These are phyloP conservation scores for Neoniphon sammara DNA, from an alignment of 2,797 vertebrate genomes.

Conservation along the genomic window DNA sequence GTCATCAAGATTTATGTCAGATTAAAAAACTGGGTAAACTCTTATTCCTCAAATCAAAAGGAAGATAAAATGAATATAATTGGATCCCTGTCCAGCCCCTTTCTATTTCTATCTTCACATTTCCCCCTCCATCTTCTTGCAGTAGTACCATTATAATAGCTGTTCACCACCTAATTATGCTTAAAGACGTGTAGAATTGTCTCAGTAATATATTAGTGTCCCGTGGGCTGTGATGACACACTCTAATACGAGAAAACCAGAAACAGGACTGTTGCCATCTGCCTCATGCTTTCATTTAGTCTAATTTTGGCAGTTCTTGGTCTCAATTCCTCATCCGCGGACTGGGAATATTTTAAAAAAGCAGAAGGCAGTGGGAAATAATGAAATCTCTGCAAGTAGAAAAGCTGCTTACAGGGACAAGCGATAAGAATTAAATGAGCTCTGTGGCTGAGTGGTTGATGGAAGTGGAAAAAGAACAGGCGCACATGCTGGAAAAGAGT, in stretches of 20 bases:
- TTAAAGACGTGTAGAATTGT: conserved; percentile 27
- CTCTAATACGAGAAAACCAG: conserved; percentile 22
- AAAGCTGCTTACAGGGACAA: conserved; percentile 17
- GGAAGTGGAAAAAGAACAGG: neutral
- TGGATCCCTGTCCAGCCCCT: too few relatives aligned
- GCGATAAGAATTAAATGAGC: conserved; percentile 1
- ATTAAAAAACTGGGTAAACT: too few relatives aligned
- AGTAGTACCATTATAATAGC: neutral
- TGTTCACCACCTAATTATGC: conserved; percentile 28
- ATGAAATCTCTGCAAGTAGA: conserved; percentile 27
- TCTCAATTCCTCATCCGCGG: conserved; percentile 45
- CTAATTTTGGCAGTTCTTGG: conserved; percentile 48
- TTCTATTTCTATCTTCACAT: neutral
- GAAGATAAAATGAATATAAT: too few relatives aligned
- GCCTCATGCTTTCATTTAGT: conserved; percentile 47
- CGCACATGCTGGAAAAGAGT: neutral
- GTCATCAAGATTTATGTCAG: too few relatives aligned
- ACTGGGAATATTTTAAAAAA: conserved; percentile 39
- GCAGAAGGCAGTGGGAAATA: conserved; percentile 21
- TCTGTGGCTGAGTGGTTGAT: neutral
- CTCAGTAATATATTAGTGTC: conserved; percentile 32
- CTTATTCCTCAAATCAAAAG: too few relatives aligned
- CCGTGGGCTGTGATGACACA: conserved; percentile 18
- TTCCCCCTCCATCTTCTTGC: neutral
- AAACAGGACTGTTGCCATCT: conserved; percentile 35